Percentiles rank a stretch among this genome's conserved stretches.
Evolutionary conservation across 1,140 invertebrate genomes (phyloP).

Genomic region (Drosophila takahashii): DNA sequence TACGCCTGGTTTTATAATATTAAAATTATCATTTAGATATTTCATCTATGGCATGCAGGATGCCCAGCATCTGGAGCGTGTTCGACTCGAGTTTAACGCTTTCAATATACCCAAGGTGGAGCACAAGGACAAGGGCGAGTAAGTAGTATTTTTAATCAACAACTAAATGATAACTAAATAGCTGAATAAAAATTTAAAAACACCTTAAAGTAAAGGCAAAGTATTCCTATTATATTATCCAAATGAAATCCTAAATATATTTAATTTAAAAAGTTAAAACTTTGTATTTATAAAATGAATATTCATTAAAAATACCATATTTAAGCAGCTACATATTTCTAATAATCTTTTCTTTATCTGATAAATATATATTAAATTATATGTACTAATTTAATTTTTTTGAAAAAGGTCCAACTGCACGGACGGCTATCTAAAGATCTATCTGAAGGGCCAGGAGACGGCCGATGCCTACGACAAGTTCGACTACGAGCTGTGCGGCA

Average conservation of each 20-base stretch:
- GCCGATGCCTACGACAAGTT: constrained; percentile 96
- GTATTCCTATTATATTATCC: no score
- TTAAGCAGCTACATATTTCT: no score
- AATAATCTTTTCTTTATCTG: no score
- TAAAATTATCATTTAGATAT: constrained; percentile 87
- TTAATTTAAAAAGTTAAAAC: no score
- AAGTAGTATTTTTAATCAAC: neutral
- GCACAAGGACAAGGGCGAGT: constrained; percentile 85
- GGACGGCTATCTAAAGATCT: constrained; percentile 96
- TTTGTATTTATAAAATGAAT: no score
- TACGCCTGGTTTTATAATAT: neutral
- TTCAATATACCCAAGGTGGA: constrained; percentile 95
- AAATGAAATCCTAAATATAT: no score
- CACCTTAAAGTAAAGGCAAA: no score
- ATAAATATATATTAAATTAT: no score
- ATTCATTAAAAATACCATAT: no score
- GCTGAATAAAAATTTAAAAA: no score
- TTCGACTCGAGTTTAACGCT: constrained; percentile 93
- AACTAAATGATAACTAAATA: no score
- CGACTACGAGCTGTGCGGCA: constrained; percentile 96
- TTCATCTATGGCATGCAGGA: constrained; percentile 99
- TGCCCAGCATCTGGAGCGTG: constrained; percentile 96
- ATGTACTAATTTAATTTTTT: no score
- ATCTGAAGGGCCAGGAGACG: constrained; percentile 96
- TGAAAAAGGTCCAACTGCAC: constrained; percentile 88